Percentiles rank a stretch among this genome's conserved stretches.
phyloP scores from a whole-genome alignment of 1,140 invertebrate genomes.

The Maniola jurtina region DNA sequence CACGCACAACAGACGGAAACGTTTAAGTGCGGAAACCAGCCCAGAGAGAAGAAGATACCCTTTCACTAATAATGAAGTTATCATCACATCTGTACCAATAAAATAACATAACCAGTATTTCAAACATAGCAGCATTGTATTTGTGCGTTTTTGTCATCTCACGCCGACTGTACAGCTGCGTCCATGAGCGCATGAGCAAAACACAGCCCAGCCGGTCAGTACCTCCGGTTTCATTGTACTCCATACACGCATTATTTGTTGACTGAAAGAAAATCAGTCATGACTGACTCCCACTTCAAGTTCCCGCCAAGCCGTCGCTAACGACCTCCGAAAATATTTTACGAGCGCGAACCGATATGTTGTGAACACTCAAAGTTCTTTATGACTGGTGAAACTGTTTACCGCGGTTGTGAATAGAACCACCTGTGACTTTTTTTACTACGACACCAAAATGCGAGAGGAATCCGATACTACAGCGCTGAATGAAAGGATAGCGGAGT shows the following conservation, averaged over 20 bases:
- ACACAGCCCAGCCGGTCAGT: slow-evolving; percentile 48
- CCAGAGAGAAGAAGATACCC: no score
- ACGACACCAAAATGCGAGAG: slow-evolving; percentile 56
- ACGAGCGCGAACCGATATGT: slow-evolving; percentile 21
- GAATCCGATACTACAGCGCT: slow-evolving; percentile 57
- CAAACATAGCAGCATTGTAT: not conserved
- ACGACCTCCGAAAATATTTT: slow-evolving; percentile 16
- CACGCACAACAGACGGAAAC: no score
- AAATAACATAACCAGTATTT: not conserved
- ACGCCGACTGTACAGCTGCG: slow-evolving; percentile 24
- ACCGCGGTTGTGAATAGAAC: slow-evolving; percentile 27
- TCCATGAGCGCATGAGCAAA: slow-evolving; percentile 64
- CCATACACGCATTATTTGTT: slow-evolving; percentile 35
- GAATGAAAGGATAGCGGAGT: slow-evolving; percentile 62
- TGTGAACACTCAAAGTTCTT: slow-evolving; percentile 27
- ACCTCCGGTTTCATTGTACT: slow-evolving; percentile 39
- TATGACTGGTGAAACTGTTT: slow-evolving; percentile 34
- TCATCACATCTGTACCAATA: no score
- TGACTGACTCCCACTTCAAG: slow-evolving; percentile 47
- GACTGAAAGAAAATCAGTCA: slow-evolving; percentile 34
- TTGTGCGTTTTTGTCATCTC: not conserved
- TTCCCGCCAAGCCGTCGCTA: slow-evolving; percentile 29
- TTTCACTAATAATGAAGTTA: no score
- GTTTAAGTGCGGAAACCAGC: no score
- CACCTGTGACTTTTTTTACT: slow-evolving; percentile 32